Conservation (phyloP, 2,797 vertebrate species). For the Falco columbarius region DNA sequence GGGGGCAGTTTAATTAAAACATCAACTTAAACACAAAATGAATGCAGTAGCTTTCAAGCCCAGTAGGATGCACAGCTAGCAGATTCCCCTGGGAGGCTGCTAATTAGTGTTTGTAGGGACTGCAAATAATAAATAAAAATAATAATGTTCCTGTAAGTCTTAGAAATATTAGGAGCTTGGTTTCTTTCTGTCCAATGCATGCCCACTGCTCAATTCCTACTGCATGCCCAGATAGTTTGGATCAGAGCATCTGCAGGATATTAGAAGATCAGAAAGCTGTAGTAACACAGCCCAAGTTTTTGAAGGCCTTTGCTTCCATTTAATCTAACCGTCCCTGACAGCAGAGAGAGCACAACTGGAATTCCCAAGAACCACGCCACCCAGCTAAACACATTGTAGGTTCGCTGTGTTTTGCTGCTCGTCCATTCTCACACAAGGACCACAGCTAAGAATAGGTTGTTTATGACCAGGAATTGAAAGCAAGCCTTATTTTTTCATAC, state of each 20-base stretch:
- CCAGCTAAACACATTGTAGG: neutral
- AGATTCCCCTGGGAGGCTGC: constrained; percentile 11
- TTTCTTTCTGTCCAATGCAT: neutral
- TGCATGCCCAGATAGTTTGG: neutral
- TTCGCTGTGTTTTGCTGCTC: neutral
- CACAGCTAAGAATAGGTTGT: neutral
- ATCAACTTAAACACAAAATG: constrained; percentile 26
- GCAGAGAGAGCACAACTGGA: neutral
- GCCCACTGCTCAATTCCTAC: neutral
- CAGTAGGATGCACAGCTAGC: constrained; percentile 26
- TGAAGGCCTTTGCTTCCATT: neutral
- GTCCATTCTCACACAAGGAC: neutral
- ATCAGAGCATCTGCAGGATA: neutral
- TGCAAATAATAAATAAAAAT: constrained; percentile 47
- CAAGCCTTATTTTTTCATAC: neutral
- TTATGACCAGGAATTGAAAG: neutral
- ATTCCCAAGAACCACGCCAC: neutral
- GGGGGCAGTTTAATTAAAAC: constrained; percentile 55
- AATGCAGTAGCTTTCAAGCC: constrained; percentile 18
- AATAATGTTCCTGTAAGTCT: neutral
- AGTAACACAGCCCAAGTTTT: neutral
- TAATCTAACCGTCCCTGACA: neutral
- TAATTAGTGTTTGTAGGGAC: constrained; percentile 38
- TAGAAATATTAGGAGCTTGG: neutral
- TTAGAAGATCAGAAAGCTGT: neutral